A percentile compares a stretch with the other conserved stretches of the same genome.
Conservation (phyloP, 1,140 invertebrate species). For the Drosophila cardini region DNA sequence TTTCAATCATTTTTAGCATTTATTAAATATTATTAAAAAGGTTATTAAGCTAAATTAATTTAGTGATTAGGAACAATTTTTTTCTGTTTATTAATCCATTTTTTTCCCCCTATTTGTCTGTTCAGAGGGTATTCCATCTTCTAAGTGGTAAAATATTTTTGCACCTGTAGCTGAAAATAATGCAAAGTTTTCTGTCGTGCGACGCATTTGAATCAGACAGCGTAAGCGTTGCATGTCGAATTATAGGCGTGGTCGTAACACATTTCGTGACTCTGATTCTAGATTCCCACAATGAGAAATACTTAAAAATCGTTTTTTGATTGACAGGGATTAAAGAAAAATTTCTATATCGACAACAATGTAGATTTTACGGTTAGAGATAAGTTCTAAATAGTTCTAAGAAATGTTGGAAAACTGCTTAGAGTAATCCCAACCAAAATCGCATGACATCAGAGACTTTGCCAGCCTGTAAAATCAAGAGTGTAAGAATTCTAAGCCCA, state of each 20-base stretch:
- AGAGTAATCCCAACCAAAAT: neutral
- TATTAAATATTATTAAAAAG: neutral
- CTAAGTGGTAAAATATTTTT: neutral
- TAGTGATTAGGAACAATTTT: too few species aligned
- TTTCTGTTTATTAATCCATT: too few species aligned
- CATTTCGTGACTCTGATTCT: slow-evolving; percentile 3
- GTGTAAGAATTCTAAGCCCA: neutral
- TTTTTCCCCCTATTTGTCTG: too few species aligned
- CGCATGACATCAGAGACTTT: neutral
- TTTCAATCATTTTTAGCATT: neutral
- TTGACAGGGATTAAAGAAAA: slow-evolving; percentile 62
- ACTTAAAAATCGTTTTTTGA: slow-evolving; percentile 54
- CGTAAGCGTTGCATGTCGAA: slow-evolving; percentile 11
- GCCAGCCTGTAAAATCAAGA: slow-evolving; percentile 10
- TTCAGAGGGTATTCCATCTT: neutral
- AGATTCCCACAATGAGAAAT: slow-evolving; percentile 34
- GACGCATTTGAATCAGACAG: slow-evolving; percentile 68
- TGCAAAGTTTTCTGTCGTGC: slow-evolving; percentile 30
- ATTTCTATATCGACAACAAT: slow-evolving; percentile 33
- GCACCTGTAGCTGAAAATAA: slow-evolving; percentile 55
- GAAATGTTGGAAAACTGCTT: too few species aligned
- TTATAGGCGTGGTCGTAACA: slow-evolving; percentile 45
- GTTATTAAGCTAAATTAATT: neutral
- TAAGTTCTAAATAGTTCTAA: too few species aligned
- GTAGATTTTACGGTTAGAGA: neutral